A percentile compares a stretch with the other conserved stretches of the same genome.
phyloP scores from a whole-genome alignment of 2,113 vertebrate genomes.

The cattle (Bos taurus) region ARS-UCD2.0 NC_037352.1:2506001-2506500 shows the following conservation, averaged over 20 bases:
- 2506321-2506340: not conserved
- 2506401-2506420: too few species aligned
- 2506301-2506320: not conserved
- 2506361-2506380: too few species aligned
- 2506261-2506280: accelerated
- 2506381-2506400: too few species aligned
- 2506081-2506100: not conserved
- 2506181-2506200: not conserved
- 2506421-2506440: too few species aligned
- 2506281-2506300: accelerated
- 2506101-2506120: not conserved
- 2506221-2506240: accelerated
- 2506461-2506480: too few species aligned
- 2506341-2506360: not conserved
- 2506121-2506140: not conserved
- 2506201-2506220: not conserved
- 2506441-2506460: too few species aligned
- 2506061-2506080: not conserved
- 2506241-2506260: accelerated
- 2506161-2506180: not conserved
- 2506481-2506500: too few species aligned
- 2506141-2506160: not conserved
- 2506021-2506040: not conserved
- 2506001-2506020: not conserved
- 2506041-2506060: not conserved